Conservation (phyloP, 2,888 invertebrate genomes). For the Diabrotica balteata region DNA sequence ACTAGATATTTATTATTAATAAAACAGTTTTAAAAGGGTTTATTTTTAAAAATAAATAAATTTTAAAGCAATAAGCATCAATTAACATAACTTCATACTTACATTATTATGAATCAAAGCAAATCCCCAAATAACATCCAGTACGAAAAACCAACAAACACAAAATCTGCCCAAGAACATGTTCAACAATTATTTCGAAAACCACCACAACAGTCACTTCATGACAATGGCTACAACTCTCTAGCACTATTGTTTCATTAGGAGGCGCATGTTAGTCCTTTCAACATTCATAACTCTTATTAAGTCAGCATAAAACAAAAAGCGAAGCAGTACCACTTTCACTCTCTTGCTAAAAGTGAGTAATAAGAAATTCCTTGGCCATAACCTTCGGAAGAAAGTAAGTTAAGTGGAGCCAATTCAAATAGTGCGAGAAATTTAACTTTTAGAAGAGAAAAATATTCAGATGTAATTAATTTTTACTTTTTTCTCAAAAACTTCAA, state of each 20-base stretch:
- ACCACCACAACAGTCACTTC: slow-evolving; percentile 20
- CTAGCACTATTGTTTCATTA: background rate
- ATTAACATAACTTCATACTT: background rate
- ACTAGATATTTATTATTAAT: no score
- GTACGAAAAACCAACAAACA: slow-evolving; percentile 16
- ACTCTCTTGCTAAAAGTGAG: slow-evolving; percentile 47
- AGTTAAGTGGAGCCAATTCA: slow-evolving; percentile 14
- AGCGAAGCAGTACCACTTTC: slow-evolving; percentile 43
- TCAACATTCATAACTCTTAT: background rate
- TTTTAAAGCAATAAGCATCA: no score
- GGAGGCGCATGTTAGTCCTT: no score
- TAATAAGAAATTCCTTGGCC: slow-evolving; percentile 44
- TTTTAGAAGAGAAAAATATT: background rate
- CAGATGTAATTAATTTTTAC: no score
- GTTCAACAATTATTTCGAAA: slow-evolving; percentile 12
- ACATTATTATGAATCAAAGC: slow-evolving; percentile 1
- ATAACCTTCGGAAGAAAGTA: slow-evolving; percentile 47
- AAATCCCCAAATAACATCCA: slow-evolving; percentile 5
- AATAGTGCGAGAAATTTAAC: background rate
- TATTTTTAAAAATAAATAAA: no score
- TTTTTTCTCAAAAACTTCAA: no score
- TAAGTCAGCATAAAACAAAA: slow-evolving; percentile 4
- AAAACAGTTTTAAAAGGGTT: no score
- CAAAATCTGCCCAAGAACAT: slow-evolving; percentile 27
- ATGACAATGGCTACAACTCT: slow-evolving; percentile 1